These are phyloP conservation scores for Pachyramphus minor DNA, from an alignment of 2,113 vertebrate species.

Conservation along the genomic window DNA sequence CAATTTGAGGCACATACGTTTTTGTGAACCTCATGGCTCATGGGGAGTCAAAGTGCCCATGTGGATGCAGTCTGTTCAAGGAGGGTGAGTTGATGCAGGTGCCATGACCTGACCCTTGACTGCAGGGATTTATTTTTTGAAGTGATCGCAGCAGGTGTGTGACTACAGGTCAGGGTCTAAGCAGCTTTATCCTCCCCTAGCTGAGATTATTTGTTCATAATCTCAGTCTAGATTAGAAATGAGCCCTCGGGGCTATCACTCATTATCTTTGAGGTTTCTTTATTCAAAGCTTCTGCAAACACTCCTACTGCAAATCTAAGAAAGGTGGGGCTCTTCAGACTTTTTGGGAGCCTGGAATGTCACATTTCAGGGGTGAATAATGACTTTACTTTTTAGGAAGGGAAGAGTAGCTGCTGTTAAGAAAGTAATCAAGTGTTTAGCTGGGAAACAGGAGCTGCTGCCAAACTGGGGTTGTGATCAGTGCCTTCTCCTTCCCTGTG, in stretches of 20 bases:
- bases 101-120: neutral
- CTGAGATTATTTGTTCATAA: neutral
- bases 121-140: neutral
- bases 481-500: neutral
- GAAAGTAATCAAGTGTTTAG: neutral
- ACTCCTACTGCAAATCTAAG: neutral
- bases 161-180: neutral
- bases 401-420: neutral
- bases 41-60: rapidly evolving
- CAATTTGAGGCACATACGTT: neutral
- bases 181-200: neutral
- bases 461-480: neutral
- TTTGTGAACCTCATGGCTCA: neutral
- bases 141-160: neutral
- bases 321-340: neutral
- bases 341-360: neutral
- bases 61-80: neutral
- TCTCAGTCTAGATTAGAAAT: neutral
- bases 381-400: neutral
- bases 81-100: neutral
- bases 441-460: neutral
- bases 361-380: neutral
- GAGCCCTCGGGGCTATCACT: neutral
- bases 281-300: neutral
- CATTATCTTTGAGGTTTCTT: neutral